These are phyloP conservation scores for Thera britannica DNA, from an alignment of 2,888 invertebrate genomes.

Conservation along the genomic window DNA sequence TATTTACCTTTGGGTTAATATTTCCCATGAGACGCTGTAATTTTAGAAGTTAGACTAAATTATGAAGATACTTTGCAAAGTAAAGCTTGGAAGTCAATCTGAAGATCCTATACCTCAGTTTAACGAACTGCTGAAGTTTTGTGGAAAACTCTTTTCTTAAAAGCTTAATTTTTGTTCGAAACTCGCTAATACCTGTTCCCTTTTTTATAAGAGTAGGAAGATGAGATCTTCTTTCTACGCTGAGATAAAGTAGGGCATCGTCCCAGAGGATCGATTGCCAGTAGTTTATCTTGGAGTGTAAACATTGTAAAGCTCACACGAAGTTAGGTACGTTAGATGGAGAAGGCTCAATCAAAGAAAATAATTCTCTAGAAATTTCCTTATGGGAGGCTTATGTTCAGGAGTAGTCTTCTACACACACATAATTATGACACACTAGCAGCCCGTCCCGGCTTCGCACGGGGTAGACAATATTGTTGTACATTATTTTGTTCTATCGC, in stretches of 20 bases:
- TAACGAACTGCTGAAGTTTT: constrained; percentile 36
- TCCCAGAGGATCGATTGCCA: constrained; percentile 13
- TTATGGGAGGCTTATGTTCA: too few relatives aligned
- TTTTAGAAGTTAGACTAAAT: constrained; percentile 12
- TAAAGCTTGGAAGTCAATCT: constrained; percentile 23
- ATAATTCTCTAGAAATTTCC: too few relatives aligned
- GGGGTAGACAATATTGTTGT: too few relatives aligned
- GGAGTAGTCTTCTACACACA: too few relatives aligned
- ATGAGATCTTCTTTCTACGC: constrained; percentile 26
- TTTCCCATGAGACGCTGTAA: not conserved
- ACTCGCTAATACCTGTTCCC: constrained; percentile 38
- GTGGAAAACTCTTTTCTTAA: constrained; percentile 36
- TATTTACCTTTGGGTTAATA: not conserved
- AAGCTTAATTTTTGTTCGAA: constrained; percentile 41
- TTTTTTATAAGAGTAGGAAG: constrained; percentile 34
- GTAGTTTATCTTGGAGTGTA: constrained; percentile 3
- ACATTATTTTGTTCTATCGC: too few relatives aligned
- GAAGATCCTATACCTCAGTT: constrained; percentile 26
- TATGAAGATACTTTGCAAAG: constrained; percentile 19
- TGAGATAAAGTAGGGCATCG: constrained; percentile 30
- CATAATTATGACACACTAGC: too few relatives aligned
- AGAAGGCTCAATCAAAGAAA: too few relatives aligned
- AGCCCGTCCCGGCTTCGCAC: too few relatives aligned
- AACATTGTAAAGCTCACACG: too few relatives aligned
- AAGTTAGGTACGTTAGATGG: too few relatives aligned